Evolutionary conservation across 2,888 invertebrate genomes (phyloP), one percentile per base, ranked within the genome.

Genomic region (Dicyrtomina minuta): DNA sequence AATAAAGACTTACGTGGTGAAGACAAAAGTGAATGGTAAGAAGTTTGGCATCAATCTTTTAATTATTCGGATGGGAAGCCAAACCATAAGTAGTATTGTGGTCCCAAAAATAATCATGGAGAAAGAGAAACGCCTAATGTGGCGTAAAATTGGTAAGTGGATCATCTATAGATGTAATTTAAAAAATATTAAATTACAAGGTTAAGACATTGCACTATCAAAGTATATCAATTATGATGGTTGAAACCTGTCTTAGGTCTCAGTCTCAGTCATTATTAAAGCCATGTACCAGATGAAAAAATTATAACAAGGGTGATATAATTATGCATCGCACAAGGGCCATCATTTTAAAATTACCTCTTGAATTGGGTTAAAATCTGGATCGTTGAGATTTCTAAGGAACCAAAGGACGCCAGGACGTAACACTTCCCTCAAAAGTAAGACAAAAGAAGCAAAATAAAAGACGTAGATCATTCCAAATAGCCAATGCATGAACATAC

Each of bases 381-480:
- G 98, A 84, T 99, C 98, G 82, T 99, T 99, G 70, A 99, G 86
- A 82, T 99, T 99, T 77, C 97, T 87, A 78, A 99, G 85, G 83
- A 99, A 99, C 98, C 98, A 99, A 2, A 99, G 85, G 0, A 98
- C 96, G 0, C 99, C 99, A 0, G 99, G 99, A 65, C 99, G 86
- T 44, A 99, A 82, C 0, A 97, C 94, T 83, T 99, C 98, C 65
- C 98, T 85, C 26, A 99, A 83, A 2, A 99, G 84, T 20, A 96
- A 85, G 53, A 98, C 92, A 81, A 96, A 98, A 0, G 96, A 96
- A 8, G 98, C 99, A 81, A 99, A 98, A 84, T 99, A 99, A 83
- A 99, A 99, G 15, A 99, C 96, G 81, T 96, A 99, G 12, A 87
- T 92, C 96, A 99, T 98, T 70, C 99, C 99, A 8, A 96, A 93